phyloP scores from a whole-genome alignment of 2,113 vertebrate species.

The Melierax canorus region DNA sequence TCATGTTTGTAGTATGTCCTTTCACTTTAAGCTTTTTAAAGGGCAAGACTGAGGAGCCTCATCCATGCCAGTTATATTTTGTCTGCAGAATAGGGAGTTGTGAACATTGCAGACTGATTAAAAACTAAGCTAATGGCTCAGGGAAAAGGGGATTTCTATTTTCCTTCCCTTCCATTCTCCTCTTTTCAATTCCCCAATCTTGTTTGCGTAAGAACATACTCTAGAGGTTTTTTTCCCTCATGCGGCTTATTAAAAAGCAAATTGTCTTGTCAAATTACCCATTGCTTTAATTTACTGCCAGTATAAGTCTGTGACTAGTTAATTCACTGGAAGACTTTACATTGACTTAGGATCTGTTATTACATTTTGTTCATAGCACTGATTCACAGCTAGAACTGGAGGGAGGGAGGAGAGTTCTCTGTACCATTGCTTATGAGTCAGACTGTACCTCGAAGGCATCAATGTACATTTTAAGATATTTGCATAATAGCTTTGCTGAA shows the following conservation, averaged over 20 bases:
- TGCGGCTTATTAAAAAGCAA: background rate
- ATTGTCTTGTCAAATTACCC: background rate
- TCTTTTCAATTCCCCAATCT: background rate
- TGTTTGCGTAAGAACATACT: background rate
- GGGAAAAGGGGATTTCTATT: background rate
- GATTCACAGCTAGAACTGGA: background rate
- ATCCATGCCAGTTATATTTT: background rate
- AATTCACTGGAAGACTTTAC: background rate
- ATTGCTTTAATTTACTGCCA: background rate
- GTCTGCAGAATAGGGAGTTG: background rate
- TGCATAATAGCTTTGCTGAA: background rate
- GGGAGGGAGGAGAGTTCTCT: background rate
- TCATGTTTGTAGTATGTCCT: background rate
- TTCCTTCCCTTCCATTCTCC: background rate
- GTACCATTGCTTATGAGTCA: background rate
- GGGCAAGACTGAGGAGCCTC: background rate
- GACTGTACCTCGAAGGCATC: background rate
- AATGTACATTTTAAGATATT: background rate
- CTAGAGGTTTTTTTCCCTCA: background rate
- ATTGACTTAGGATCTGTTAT: background rate
- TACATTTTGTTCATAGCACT: background rate
- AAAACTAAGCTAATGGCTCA: background rate
- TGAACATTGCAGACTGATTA: background rate
- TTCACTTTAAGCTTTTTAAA: conserved; percentile 11
- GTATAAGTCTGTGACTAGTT: background rate